Evolutionary conservation across 2,113 vertebrate genomes (phyloP).

Genomic region (Hymenochirus boettgeri): DNA sequence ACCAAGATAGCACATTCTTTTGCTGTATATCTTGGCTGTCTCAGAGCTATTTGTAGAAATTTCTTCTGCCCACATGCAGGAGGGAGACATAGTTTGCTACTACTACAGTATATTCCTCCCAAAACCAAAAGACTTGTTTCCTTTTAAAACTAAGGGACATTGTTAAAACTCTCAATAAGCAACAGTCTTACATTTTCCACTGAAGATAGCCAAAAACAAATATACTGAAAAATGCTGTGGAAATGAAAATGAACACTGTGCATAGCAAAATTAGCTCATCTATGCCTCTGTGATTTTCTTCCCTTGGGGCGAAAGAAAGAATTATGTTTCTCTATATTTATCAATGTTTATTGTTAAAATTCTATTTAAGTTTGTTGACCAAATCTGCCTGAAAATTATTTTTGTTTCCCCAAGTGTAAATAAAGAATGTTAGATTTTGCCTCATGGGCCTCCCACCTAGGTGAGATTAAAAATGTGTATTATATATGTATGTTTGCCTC

Average conservation of each 20-base stretch:
- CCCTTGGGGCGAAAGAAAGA: neutral
- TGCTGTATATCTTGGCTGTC: constrained; percentile 41
- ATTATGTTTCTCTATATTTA: neutral
- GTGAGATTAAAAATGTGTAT: too few relatives aligned
- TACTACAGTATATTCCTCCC: constrained; percentile 25
- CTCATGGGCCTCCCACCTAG: too few relatives aligned
- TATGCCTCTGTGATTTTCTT: neutral
- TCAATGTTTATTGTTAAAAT: constrained; percentile 6
- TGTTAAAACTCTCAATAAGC: neutral
- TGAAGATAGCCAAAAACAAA: constrained; percentile 24
- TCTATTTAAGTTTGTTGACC: constrained; percentile 3
- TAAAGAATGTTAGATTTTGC: neutral
- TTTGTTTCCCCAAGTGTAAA: constrained; percentile 6
- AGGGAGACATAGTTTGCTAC: constrained; percentile 41
- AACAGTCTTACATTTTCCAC: constrained; percentile 36
- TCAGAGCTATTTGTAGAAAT: constrained; percentile 21
- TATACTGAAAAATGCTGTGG: neutral
- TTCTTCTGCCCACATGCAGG: neutral
- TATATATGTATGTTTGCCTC: too few relatives aligned
- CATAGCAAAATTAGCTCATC: neutral
- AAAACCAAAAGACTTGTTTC: constrained; percentile 23
- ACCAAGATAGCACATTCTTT: constrained; percentile 47
- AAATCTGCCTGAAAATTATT: constrained; percentile 12
- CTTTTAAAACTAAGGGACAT: neutral
- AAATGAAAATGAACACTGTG: constrained; percentile 3